phyloP scores from a whole-genome alignment of 2,113 vertebrate species.

The Neodon shergylaensis region DNA sequence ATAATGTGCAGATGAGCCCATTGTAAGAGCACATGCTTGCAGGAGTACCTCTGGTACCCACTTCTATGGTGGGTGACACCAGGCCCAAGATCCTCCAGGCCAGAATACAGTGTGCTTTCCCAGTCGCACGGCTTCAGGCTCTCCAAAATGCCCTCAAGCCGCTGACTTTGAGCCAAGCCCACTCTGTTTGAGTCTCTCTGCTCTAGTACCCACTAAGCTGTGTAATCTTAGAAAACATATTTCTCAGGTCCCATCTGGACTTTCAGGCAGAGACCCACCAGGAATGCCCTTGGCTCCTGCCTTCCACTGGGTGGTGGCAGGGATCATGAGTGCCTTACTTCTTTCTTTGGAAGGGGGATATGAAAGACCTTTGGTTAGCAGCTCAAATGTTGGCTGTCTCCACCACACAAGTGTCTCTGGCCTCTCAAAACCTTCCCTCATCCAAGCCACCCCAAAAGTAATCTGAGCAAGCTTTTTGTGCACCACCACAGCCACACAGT shows the following conservation, averaged over 20 bases:
- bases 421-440: not conserved
- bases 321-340: not conserved
- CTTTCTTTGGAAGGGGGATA: not conserved
- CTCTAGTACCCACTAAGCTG: not conserved
- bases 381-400: not conserved
- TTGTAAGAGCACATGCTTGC: not conserved
- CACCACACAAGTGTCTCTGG: not conserved
- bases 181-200: not conserved
- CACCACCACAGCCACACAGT: not conserved
- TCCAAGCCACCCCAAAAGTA: not conserved
- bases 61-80: not conserved
- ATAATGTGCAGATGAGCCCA: not conserved
- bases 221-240: not conserved
- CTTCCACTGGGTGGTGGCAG: not conserved
- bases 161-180: conserved; percentile 3
- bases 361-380: not conserved
- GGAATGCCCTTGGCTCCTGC: not conserved
- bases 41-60: not conserved
- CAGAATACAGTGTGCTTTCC: not conserved
- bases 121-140: not conserved
- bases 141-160: not conserved
- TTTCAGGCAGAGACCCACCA: not conserved
- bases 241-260: not conserved
- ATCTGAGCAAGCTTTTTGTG: not conserved
- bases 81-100: not conserved